phyloP scores from a whole-genome alignment of 1,140 invertebrate genomes.

The Paralvinella palmiformis region DNA sequence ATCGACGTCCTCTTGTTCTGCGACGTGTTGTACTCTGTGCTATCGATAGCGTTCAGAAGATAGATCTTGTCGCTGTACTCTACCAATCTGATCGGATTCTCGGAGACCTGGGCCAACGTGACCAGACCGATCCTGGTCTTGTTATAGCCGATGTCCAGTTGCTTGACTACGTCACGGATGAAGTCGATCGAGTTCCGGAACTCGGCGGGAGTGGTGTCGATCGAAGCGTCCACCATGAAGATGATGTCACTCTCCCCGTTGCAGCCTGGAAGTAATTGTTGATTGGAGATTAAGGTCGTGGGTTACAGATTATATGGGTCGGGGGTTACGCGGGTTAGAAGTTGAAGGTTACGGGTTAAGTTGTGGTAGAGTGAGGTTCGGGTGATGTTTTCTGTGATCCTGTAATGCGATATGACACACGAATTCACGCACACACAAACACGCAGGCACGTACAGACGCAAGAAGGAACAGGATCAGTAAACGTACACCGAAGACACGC shows the following conservation, averaged over 20 bases:
- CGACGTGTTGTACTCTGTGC: not conserved
- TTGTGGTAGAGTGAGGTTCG: no score
- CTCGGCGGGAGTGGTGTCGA: not conserved
- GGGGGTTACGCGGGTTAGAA: no score
- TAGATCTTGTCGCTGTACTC: slow-evolving; percentile 8
- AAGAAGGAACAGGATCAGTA: no score
- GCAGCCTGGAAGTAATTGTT: slow-evolving; percentile 7
- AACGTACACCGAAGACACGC: no score
- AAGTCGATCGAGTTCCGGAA: not conserved
- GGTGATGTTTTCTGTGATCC: no score
- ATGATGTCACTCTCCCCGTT: slow-evolving; percentile 9
- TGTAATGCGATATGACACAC: no score
- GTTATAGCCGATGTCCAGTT: slow-evolving; percentile 9
- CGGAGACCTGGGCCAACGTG: not conserved
- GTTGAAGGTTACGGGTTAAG: no score
- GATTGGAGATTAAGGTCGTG: no score
- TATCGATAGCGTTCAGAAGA: slow-evolving; percentile 11
- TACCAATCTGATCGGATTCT: not conserved
- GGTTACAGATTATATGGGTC: no score
- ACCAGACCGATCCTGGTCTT: slow-evolving; percentile 3
- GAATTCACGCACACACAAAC: no score
- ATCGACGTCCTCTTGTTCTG: not conserved
- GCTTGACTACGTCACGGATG: not conserved
- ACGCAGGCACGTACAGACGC: no score
- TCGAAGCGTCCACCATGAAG: slow-evolving; percentile 8